Evolutionary conservation across 2,113 vertebrate species (phyloP), one percentile per base, ranked within the genome.

Genomic region (Zootoca vivipara): DNA sequence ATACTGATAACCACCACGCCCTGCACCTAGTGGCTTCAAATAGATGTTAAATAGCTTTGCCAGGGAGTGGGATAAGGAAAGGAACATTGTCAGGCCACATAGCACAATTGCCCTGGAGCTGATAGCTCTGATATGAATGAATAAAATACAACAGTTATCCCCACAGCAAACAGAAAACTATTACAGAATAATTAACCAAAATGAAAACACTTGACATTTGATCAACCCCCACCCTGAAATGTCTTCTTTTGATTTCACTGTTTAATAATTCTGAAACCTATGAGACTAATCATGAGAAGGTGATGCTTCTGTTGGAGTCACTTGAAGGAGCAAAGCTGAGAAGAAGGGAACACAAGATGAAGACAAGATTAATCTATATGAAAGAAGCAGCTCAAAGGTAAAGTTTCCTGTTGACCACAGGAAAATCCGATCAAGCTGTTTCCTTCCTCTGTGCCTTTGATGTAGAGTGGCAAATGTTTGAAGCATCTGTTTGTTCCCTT

Each of bases 371-470:
- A 92, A 35, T 89, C 64, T 46, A 65, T 70, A 85, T 2, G 86
- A 91, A 87, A 65, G 30, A 42, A 22, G 46, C 77, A 90, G 56
- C 46, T 42, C 70, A 92, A 82, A 91, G 8, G 80, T 90, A 62
- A 92, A 74, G 78, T 67, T 83, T 93, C 46, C 82, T 90, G 85
- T 90, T 92, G 91, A 62, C 75, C 80, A 75, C 1, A 52, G 89
- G 90, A 20, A 93, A 95, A 93, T 91, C 83, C 84, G 91, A 74
- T 93, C 89, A 90, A 82, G 26, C 85, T 77, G 0, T 85, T 83
- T 92, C 81, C 82, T 90, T 91, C 89, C 82, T 85, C 80, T 35
- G n/a, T 78, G 7, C 3, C 91, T 94, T 94, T 90, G 85, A 89
- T 70, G 74, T 40, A 79, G 79, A 86, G 69, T 78, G 35, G 74